phyloP scores from a whole-genome alignment of 2,113 vertebrate genomes.

The Orthochromis indermauri region DNA sequence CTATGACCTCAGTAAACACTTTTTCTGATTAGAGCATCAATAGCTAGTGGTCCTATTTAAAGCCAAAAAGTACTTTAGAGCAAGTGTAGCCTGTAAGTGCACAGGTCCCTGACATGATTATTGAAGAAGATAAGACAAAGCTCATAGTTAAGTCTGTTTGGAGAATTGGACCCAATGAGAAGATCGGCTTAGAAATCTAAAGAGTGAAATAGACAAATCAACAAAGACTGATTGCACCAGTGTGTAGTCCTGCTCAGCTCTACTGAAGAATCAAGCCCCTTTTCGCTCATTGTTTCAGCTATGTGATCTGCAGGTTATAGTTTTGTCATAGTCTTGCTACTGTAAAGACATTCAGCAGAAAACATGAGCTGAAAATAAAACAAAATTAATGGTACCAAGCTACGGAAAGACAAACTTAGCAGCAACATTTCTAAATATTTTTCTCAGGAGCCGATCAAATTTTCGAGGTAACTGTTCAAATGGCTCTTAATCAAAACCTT shows the following conservation, averaged over 20 bases:
- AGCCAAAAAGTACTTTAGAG: background rate
- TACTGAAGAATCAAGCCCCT: background rate
- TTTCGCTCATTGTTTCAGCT: background rate
- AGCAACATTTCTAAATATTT: background rate
- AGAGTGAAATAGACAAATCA: background rate
- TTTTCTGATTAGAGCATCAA: background rate
- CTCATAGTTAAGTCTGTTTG: background rate
- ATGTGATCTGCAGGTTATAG: background rate
- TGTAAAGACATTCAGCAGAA: background rate
- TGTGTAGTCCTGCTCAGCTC: background rate
- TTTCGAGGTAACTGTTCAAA: background rate
- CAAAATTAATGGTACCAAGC: background rate
- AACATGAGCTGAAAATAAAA: background rate
- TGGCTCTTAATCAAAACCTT: background rate
- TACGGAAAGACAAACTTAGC: background rate
- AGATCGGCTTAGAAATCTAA: background rate
- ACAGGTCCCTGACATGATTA: background rate
- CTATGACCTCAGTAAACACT: background rate
- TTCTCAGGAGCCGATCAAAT: background rate
- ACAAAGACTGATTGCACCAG: background rate
- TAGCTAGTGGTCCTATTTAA: background rate
- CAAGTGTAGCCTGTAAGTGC: background rate
- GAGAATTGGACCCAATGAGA: background rate
- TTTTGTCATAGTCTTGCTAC: background rate
- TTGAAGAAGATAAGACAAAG: background rate